phyloP scores from a whole-genome alignment of 2,113 vertebrate genomes.

The Hippocampus comes region DNA sequence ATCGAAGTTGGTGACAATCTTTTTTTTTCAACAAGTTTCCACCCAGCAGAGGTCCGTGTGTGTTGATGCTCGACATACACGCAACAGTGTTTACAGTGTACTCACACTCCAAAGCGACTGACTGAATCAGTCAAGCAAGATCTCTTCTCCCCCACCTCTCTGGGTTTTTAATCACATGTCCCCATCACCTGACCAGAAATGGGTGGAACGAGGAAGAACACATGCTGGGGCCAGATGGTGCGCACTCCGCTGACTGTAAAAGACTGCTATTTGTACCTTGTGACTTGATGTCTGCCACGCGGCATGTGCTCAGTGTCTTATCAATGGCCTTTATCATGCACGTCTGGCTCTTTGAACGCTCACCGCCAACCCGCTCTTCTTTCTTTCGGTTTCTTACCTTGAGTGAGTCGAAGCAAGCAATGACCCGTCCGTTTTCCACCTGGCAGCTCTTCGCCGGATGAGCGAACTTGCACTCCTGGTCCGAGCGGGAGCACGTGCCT shows the following conservation, averaged over 20 bases:
- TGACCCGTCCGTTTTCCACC: slow-evolving; percentile 96
- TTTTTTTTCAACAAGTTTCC: neutral
- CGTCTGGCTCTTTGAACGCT: slow-evolving; percentile 1
- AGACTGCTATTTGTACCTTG: slow-evolving; percentile 29
- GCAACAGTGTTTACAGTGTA: slow-evolving; percentile 9
- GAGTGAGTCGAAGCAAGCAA: slow-evolving; percentile 97
- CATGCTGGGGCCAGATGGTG: slow-evolving; percentile 55
- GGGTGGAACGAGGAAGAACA: slow-evolving; percentile 43
- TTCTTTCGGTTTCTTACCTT: slow-evolving; percentile 83
- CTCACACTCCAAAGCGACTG: neutral
- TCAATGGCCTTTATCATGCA: neutral
- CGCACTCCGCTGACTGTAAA: slow-evolving; percentile 8
- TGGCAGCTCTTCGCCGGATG: slow-evolving; percentile 96
- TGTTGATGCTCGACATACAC: slow-evolving; percentile 9
- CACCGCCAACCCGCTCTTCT: slow-evolving; percentile 1
- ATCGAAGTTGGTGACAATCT: slow-evolving; percentile 23
- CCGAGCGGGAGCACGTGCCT: slow-evolving; percentile 91
- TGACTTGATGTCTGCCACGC: slow-evolving; percentile 15
- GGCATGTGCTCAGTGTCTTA: slow-evolving; percentile 11
- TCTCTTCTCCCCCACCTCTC: slow-evolving; percentile 2
- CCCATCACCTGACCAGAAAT: slow-evolving; percentile 63
- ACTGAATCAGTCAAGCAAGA: slow-evolving; percentile 9
- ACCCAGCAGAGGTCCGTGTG: neutral
- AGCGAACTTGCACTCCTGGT: slow-evolving; percentile 97
- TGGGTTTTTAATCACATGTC: slow-evolving; percentile 40